Evolutionary conservation across 2,113 vertebrate genomes (phyloP), one percentile per base, ranked within the genome.

Genomic region (Scomber colias): DNA sequence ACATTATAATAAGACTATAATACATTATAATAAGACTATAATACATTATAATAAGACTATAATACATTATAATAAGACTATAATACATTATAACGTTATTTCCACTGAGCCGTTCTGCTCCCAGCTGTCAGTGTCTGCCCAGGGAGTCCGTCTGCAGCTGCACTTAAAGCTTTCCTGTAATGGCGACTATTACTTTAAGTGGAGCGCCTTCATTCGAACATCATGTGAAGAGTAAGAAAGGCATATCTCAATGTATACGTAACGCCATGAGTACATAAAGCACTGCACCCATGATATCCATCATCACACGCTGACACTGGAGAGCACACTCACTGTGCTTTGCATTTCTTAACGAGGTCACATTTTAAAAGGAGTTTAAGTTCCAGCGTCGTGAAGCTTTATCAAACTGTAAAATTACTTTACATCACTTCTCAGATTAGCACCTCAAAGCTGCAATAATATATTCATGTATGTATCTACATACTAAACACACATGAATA

Each of bases 241-340:
- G 6, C 9, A 24, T 68, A 75, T 60, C 40, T 79, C 30, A 40
- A 78, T 31, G 19, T 53, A 67, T 65, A 45, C 57, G 21, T 21
- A 76, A 64, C 46, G 76, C 81, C 70, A 55, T 31, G n/a, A 14
- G 75, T 57, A 75, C 81, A 84, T 62, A 70, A 68, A 69, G 71
- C n/a, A 31, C 67, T 81, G 13, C 63, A 66, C 66, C 82, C 87
- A 71, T 50, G 27, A 27, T 0, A 72, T 77, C 53, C 14, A 60
- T 87, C 79, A 69, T 13, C 4, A 4, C 44, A n/a, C 63, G 17
- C 27, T 71, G 67, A 79, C 73, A 64, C 19, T 17, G 3, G 67
- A 71, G 30, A 45, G 51, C 53, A 82, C 60, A 75, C 49, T 2
- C 0, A 9, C 50, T 51, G 9, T 1, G 4, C n/a, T 55, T 55